Evolutionary conservation across 2,797 vertebrate species (phyloP).

Genomic region (Liasis olivaceus): DNA sequence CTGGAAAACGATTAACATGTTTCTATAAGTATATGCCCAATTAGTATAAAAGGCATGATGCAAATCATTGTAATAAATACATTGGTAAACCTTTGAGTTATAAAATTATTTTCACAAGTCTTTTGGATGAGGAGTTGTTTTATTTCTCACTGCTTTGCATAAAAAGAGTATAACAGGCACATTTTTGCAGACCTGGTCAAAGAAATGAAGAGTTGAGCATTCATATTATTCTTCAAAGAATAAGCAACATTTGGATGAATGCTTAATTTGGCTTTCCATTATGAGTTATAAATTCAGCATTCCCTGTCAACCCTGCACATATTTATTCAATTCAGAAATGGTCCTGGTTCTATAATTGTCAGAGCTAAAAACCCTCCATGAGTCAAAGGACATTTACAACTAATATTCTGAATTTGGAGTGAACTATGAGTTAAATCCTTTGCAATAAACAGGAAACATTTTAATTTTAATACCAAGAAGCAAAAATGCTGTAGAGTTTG

Average conservation of each 20-base stretch:
- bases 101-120: background rate
- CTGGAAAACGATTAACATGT: background rate
- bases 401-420: slow-evolving; percentile 24
- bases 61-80: background rate
- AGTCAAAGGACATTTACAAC: slow-evolving; percentile 23
- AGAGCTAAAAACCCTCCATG: slow-evolving; percentile 23
- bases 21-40: background rate
- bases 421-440: background rate
- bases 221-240: slow-evolving; percentile 15
- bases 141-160: background rate
- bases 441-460: slow-evolving; percentile 10
- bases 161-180: background rate
- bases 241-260: slow-evolving; percentile 11
- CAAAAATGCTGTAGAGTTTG: background rate
- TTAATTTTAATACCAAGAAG: slow-evolving; percentile 1
- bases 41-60: background rate
- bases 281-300: background rate
- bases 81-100: background rate
- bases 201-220: background rate
- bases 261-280: slow-evolving; percentile 29
- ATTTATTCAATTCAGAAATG: slow-evolving; percentile 43
- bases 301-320: background rate
- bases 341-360: slow-evolving; percentile 35
- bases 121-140: background rate
- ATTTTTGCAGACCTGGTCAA: background rate